Base-by-base conservation (phyloP, 2,888 invertebrate genomes). In the Drosophila neonasuta region DNA sequence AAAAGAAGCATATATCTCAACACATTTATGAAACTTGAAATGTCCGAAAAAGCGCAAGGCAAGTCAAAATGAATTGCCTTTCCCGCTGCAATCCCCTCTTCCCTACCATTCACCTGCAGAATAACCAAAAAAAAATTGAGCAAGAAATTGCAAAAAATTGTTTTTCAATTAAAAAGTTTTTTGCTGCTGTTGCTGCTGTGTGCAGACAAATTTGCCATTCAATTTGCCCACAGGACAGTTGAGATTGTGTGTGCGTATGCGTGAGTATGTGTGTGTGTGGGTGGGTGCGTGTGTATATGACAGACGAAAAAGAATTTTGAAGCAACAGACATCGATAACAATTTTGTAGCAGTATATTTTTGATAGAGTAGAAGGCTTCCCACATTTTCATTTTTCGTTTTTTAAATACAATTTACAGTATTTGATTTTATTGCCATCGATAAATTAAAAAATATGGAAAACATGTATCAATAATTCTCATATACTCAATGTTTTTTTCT, bases 131-230 rank as follows among this genome's bases (percentile, higher is more conserved):
- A 72, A 63, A 72, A 63, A 77, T 65, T 62, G 55, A 66, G 65
- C 72, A 77, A 71, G 68, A 68, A 73, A 74, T 70, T 57, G 70
- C 58, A 61, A 59, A 70, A 83, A 78, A 72, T 77, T 79, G 79
- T 77, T 83, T 83, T 83, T 83, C 83, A 83, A 83, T 83, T 83
- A 83, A 83, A 85, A 83, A 82, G 71, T 82, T 85, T 75, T 72
- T 24, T 24, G 24, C 24, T 80, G 63, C 67, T 72, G 55, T 62
- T 70, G 62, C 68, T 71, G 73, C 71, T 83, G 81, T 77, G 70
- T 78, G 72, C 82, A 82, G 83, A 85, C 77, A 77, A 83, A 82
- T 83, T 85, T 77, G 78, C 72, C 80, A 80, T 80, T 80, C 80
- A 80, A 80, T 84, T 82, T 81, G 72, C 72, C 80, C 77, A 68